A percentile compares a stretch with the other conserved stretches of the same genome.
Evolutionary conservation across 2,113 vertebrate genomes (phyloP).

Genomic region (Notarius lentiginosus): DNA sequence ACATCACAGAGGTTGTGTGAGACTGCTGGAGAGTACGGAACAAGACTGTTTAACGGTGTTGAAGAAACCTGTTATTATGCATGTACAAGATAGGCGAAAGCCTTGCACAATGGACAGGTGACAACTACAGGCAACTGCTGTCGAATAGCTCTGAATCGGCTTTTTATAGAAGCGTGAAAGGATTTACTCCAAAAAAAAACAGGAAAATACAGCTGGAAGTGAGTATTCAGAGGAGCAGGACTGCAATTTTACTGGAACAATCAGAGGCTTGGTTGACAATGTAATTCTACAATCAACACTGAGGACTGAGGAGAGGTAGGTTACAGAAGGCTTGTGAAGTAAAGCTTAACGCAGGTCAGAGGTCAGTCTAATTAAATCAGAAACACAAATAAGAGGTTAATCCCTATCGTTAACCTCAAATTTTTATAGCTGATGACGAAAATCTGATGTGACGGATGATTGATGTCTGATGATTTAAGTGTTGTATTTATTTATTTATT

Average conservation of each 20-base stretch:
- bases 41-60: slow-evolving; percentile 37
- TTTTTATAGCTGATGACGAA: slow-evolving; percentile 33
- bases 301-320: slow-evolving; percentile 73
- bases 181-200: slow-evolving; percentile 46
- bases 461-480: background rate
- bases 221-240: slow-evolving; percentile 43
- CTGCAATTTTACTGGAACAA: slow-evolving; percentile 45
- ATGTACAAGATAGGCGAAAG: slow-evolving; percentile 4
- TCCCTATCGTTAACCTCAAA: slow-evolving; percentile 64
- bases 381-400: slow-evolving; percentile 72
- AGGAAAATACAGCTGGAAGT: slow-evolving; percentile 32
- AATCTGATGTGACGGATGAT: slow-evolving; percentile 6
- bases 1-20: slow-evolving; percentile 62
- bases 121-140: slow-evolving; percentile 39
- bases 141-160: slow-evolving; percentile 41
- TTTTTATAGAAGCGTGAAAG: slow-evolving; percentile 18
- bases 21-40: slow-evolving; percentile 52
- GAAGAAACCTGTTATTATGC: slow-evolving; percentile 18
- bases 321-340: slow-evolving; percentile 65
- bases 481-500: background rate
- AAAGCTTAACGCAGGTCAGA: slow-evolving; percentile 66
- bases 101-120: slow-evolving; percentile 55
- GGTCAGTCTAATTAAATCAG: slow-evolving; percentile 77
- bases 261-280: slow-evolving; percentile 60
- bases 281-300: slow-evolving; percentile 67